phyloP scores from a whole-genome alignment of 2,797 vertebrate genomes.

The Thunnus albacares region DNA sequence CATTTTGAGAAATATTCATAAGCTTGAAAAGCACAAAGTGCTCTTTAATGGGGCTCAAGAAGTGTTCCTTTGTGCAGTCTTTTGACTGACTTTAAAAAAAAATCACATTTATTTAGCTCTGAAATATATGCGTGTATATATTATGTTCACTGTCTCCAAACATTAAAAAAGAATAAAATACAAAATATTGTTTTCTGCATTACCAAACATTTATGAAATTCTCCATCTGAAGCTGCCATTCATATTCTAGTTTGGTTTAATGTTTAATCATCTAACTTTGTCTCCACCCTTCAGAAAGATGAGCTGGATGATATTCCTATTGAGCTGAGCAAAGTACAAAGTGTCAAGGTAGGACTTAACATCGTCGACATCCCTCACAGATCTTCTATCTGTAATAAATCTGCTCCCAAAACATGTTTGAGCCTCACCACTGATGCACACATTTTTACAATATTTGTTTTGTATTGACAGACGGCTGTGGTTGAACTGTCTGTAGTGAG shows the following conservation, averaged over 20 bases:
- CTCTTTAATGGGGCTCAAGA: not conserved
- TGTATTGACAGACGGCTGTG: not conserved
- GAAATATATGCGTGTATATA: too few relatives aligned
- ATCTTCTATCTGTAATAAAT: not conserved
- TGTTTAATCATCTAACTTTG: conserved; percentile 1
- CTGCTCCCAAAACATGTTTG: not conserved
- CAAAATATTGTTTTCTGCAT: not conserved
- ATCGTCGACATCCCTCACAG: not conserved
- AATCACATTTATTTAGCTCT: not conserved
- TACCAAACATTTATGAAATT: not conserved
- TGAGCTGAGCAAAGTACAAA: conserved; percentile 98
- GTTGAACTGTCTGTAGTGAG: not conserved
- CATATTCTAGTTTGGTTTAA: not conserved
- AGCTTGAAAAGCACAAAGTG: not conserved
- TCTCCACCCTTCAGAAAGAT: conserved; percentile 87
- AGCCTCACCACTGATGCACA: not conserved
- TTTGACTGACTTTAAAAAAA: not conserved
- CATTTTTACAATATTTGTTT: not conserved
- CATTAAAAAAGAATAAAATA: not conserved
- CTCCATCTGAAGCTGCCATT: not conserved
- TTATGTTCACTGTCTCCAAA: too few relatives aligned
- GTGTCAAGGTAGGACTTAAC: conserved; percentile 87
- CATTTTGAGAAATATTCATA: not conserved
- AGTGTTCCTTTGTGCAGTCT: not conserved
- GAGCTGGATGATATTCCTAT: conserved; percentile 93